Base-by-base conservation (phyloP, 2,113 vertebrate genomes). In the Ovis canadensis region DNA sequence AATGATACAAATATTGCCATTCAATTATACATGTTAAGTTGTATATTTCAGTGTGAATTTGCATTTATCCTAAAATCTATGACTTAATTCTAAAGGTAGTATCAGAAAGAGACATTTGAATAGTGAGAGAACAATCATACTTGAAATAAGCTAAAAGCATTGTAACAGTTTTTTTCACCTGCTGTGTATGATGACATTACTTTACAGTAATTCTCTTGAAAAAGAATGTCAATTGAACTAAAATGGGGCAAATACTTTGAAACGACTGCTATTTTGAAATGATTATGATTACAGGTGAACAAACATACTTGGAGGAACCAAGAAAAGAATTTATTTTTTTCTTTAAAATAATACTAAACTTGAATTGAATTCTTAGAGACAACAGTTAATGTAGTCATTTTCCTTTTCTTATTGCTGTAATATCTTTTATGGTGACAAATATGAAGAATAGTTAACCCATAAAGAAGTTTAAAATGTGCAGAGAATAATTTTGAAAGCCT, bases 241-340 rank as follows among this genome's bases (percentile, higher is more conserved):
- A 97, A 95, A 95, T 93, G 43, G 82, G 45, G 16, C 36, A 97
- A 95, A 94, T 91, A 90, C 29, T 91, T 97, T 92, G 57, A 97
- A 96, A 96, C 74, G 29, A 91, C 78, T 94, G 40, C 45, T 59
- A 55, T 96, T 95, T 95, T 71, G 43, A 87, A 97, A 88, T 89
- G 55, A 91, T 93, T 95, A 74, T 64, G 60, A 96, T 97, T 93
- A 52, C 2, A 10, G 10, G 3, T 88, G 48, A 97, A 57, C 17
- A 94, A 88, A 93, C 62, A 84, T 88, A 89, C 67, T 93, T 96
- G 45, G 48, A 82, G 59, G 23, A 96, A 81, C 29, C 40, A 94
- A 96, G n/a, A 95, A 89, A 90, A 83, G 3, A 96, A 84, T 91
- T 29, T 96, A 29, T 85, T 92, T 91, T 94, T 95, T 96, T 91